phyloP scores from a whole-genome alignment of 2,888 invertebrate species.

The Cosmia pyralina region DNA sequence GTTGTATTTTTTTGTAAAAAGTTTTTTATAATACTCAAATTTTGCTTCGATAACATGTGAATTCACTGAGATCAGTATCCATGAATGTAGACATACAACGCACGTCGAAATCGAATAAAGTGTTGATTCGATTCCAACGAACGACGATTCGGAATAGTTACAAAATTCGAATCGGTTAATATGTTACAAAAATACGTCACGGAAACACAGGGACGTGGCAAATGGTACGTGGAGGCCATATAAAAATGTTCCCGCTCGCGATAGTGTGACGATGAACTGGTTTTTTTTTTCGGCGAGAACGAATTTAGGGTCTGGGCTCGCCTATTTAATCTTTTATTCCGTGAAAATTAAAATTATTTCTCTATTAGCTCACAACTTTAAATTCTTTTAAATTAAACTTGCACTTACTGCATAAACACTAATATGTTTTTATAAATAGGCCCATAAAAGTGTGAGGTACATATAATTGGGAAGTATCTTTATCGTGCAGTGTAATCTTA shows the following conservation, averaged over 20 bases:
- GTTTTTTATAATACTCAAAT: no score
- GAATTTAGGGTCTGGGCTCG: slow-evolving; percentile 28
- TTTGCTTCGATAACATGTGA: slow-evolving; percentile 21
- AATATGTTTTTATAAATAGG: not conserved
- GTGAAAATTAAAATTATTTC: slow-evolving; percentile 44
- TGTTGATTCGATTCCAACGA: slow-evolving; percentile 51
- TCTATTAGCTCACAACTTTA: slow-evolving; percentile 32
- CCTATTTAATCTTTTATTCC: slow-evolving; percentile 50
- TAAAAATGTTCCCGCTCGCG: slow-evolving; percentile 54
- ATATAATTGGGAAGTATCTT: slow-evolving; percentile 5
- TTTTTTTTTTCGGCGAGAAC: slow-evolving; percentile 3
- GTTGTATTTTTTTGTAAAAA: no score
- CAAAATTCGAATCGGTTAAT: slow-evolving; percentile 64
- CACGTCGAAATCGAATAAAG: slow-evolving; percentile 57
- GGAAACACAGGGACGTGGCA: slow-evolving; percentile 59
- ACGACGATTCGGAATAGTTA: slow-evolving; percentile 50
- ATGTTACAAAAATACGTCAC: slow-evolving; percentile 63
- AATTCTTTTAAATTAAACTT: slow-evolving; percentile 26
- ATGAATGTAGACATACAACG: slow-evolving; percentile 47
- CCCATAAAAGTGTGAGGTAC: not conserved
- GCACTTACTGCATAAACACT: slow-evolving; percentile 17
- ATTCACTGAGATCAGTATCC: slow-evolving; percentile 41
- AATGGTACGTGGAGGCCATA: slow-evolving; percentile 64
- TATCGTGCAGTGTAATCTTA: slow-evolving; percentile 24
- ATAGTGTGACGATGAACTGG: slow-evolving; percentile 46